Conservation (phyloP, 2,797 vertebrate species). For the Acanthurus tractus region DNA sequence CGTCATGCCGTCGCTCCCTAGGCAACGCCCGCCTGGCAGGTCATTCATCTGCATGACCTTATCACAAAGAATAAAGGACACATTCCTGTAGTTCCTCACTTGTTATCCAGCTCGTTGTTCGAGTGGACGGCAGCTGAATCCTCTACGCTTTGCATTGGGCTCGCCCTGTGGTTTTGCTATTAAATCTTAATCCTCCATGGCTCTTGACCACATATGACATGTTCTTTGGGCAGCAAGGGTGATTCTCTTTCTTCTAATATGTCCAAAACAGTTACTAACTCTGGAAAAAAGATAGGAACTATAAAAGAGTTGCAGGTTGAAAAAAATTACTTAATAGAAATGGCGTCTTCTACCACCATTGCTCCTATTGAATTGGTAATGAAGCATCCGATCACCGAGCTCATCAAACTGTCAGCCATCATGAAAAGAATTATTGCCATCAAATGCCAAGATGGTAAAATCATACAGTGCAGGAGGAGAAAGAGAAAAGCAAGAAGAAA, state of each 20-base stretch:
- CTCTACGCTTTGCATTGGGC: not conserved
- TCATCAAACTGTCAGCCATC: constrained; percentile 1
- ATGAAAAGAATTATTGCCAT: not conserved
- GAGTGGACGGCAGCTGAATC: not conserved
- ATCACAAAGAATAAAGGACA: constrained; percentile 46
- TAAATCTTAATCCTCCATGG: not conserved
- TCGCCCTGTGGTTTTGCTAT: not conserved
- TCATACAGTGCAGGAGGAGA: not conserved
- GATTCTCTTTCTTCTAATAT: not conserved
- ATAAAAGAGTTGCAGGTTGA: not conserved
- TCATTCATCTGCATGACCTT: constrained; percentile 66
- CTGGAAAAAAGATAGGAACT: not conserved
- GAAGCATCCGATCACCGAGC: constrained; percentile 11
- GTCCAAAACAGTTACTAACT: not conserved
- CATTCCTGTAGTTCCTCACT: constrained; percentile 18
- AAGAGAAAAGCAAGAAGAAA: not conserved
- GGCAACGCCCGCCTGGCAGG: constrained; percentile 41
- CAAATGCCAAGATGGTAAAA: not conserved
- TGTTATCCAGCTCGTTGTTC: constrained; percentile 8
- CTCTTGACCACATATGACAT: not conserved
- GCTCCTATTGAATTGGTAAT: not conserved
- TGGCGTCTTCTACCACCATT: not conserved
- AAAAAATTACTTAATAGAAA: not conserved
- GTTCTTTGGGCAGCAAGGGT: not conserved
- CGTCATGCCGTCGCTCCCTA: constrained; percentile 45